Conservation (phyloP, 1,140 invertebrate species). For the Leptinotarsa texana region DNA sequence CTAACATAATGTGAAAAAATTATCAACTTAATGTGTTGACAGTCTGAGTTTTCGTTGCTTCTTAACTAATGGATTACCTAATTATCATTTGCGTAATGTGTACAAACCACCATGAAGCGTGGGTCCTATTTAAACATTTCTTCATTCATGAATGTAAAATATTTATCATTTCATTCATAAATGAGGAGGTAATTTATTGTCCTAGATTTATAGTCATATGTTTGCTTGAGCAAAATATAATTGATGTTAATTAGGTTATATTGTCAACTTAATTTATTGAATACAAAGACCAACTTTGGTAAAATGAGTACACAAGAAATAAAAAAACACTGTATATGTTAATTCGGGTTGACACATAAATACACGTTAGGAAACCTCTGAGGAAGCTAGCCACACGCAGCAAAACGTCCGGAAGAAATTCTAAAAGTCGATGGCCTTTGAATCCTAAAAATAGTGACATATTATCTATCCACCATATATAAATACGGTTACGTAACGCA, state of each 20-base stretch:
- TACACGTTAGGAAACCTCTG: too few species aligned
- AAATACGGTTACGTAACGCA: too few species aligned
- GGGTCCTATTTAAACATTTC: background rate
- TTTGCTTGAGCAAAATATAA: background rate
- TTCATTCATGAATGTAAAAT: background rate
- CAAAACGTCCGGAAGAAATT: too few species aligned
- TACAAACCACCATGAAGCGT: background rate
- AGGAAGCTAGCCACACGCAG: too few species aligned
- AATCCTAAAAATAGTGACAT: too few species aligned
- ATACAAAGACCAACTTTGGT: too few species aligned
- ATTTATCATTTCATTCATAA: conserved; percentile 2
- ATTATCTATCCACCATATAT: too few species aligned
- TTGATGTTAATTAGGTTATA: background rate
- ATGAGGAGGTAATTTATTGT: background rate
- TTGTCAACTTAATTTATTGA: too few species aligned
- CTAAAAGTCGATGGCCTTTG: too few species aligned
- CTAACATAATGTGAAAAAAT: background rate
- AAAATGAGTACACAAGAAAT: too few species aligned
- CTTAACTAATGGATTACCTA: background rate
- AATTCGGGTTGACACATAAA: too few species aligned
- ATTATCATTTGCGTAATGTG: background rate
- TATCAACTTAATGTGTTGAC: background rate
- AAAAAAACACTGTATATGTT: too few species aligned
- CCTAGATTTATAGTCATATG: background rate
- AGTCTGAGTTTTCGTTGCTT: background rate